Base-by-base conservation (phyloP, 2,113 vertebrate species). In the Dolichallabes microphthalmus region DNA sequence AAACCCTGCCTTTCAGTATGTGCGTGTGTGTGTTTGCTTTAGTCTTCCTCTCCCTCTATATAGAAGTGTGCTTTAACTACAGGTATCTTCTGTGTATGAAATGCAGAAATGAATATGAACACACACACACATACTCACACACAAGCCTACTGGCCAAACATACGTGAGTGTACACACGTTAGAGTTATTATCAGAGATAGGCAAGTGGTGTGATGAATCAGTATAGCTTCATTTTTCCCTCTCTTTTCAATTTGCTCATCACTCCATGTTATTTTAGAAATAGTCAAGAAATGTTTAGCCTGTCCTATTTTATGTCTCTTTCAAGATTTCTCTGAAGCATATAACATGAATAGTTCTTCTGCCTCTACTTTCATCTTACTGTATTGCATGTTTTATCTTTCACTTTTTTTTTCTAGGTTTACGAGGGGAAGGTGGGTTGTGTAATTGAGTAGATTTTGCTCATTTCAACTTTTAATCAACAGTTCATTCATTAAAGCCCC, bases 131-230 rank as follows among this genome's bases (percentile, higher is more conserved):
- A 45, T 6, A 45, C 45, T 8, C 45, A 8, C 45, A 45, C 45
- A 45, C 45, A 77, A 88, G 84, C 85, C 82, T 89, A 80, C 77
- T 89, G 84, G 75, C 57, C 84, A 86, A 86, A 86, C 83, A 87
- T 86, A 86, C 85, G 86, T 88, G 86, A 88, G 85, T 86, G 71
- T 57, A 84, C 84, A 86, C 68, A 82, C 66, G 57, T 89, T 86
- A 88, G 60, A 82, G 61, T 52, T 86, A 89, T 89, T 88, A 84
- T 79, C 57, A 45, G n/a, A 82, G 73, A 73, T 63, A 1, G 52
- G 74, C 82, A 89, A 82, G 85, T 82, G 82, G 73, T 85, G 66
- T 76, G 71, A 82, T 84, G 69, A 81, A 87, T 88, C 85, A 79
- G 84, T 85, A 53, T 74, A 82, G 30, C 64, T 58, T 78, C 63